phyloP scores from a whole-genome alignment of 2,888 invertebrate genomes.

The Patella pellucida region DNA sequence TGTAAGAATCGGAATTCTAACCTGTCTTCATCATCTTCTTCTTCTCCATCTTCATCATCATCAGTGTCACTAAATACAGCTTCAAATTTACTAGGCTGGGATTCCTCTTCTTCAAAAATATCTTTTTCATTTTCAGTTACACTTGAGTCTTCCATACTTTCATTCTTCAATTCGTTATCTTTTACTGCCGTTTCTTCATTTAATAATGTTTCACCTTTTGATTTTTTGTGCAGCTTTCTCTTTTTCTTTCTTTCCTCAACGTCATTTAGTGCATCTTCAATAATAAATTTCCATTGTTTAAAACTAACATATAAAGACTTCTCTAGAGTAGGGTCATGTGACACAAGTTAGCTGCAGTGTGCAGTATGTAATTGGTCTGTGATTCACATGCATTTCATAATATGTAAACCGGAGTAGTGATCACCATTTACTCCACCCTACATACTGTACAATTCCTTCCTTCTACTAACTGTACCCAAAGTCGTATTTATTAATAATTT shows the following conservation, averaged over 20 bases:
- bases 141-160: conserved; percentile 22
- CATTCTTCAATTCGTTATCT: conserved; percentile 24
- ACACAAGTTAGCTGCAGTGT: too few species aligned
- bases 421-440: not conserved
- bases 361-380: too few species aligned
- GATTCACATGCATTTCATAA: too few species aligned
- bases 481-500: not conserved
- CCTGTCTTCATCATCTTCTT: conserved; percentile 44
- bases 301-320: too few species aligned
- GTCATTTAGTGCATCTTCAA: not conserved
- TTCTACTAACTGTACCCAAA: not conserved
- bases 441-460: not conserved
- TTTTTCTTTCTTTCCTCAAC: conserved; percentile 8
- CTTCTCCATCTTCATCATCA: conserved; percentile 65
- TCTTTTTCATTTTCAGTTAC: conserved; percentile 49
- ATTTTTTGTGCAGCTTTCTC: not conserved
- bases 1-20: too few species aligned
- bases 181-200: conserved; percentile 19
- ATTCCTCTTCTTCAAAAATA: conserved; percentile 57
- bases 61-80: conserved; percentile 70
- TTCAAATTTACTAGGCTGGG: conserved; percentile 55
- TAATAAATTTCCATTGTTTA: not conserved
- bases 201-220: not conserved
- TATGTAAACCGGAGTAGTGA: too few species aligned
- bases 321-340: too few species aligned